Base-by-base conservation (phyloP, 2,797 vertebrate genomes). In the Tenualosa ilisha region DNA sequence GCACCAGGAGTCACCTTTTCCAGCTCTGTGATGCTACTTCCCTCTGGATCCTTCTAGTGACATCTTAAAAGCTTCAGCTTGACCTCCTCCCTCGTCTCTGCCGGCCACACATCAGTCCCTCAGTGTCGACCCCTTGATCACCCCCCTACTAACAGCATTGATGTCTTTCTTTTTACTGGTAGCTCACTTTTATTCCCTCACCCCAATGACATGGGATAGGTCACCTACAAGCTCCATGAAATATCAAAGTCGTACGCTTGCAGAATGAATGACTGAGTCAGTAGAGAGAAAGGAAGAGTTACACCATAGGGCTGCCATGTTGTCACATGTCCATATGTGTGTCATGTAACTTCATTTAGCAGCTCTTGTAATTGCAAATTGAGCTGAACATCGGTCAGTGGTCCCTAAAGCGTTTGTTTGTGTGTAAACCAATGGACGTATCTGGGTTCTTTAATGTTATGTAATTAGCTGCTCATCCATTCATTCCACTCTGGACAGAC, bases 61-160 rank as follows among this genome's bases (percentile, higher is more conserved):
- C 72, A 79, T 46, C 72, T 79, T 79, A 79, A 79, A 79, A 79
- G 72, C 72, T 79, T 46, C 72, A 46, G 72, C 72, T 79, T 79
- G 72, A 40, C 72, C 72, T 79, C 13, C 72, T 37, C 17, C 72
- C 3, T 17, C 40, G 6, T 46, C 72, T 20, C 40, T 17, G 26
- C 20, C 17, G 6, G 4, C 68, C 20, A 24, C 2, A 20, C 26
- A 40, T 46, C 40, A 79, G 72, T 40, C 17, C 40, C 17, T 9
- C 20, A 7, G 37, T 15, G 22, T 15, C 7, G 40, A 17, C 72
- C 40, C 40, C 72, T 22, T 26, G 17, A 17, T 79, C 40, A 79
- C 72, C 72, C 72, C 72, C 2, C 37, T 2, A 22, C 72, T 46
- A 79, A 79, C 40, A 79, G 72, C 3, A 5, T 15, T 9, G 15